Evolutionary conservation across 2,113 vertebrate species (phyloP).

Genomic region (Mormoops blainvillei): DNA sequence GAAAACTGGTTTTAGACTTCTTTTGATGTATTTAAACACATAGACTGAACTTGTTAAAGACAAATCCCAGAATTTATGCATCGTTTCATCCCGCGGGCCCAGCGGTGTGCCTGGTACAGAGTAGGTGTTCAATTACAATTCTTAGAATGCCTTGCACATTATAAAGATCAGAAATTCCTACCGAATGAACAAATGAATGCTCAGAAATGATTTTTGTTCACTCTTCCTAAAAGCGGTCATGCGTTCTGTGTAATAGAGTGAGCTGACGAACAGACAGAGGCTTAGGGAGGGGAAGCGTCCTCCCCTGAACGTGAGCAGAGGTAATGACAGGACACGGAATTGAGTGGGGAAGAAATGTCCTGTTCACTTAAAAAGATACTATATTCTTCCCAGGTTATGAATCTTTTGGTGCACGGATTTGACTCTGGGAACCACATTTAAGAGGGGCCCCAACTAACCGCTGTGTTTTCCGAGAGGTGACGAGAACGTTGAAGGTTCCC

Average conservation of each 20-base stretch:
- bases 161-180: not conserved
- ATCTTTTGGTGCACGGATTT: not conserved
- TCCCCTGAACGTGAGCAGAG: not conserved
- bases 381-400: no score
- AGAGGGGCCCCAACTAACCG: not conserved
- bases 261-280: not conserved
- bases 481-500: not conserved
- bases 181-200: not conserved
- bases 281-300: not conserved
- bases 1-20: not conserved
- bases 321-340: no score
- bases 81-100: rapidly evolving
- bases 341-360: not conserved
- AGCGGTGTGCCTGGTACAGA: not conserved
- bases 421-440: not conserved
- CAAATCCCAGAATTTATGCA: not conserved
- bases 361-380: not conserved
- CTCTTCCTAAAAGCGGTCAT: not conserved
- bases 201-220: not conserved
- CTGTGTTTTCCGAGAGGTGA: not conserved
- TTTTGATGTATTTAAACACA: not conserved
- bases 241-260: not conserved
- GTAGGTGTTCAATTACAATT: not conserved
- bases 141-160: not conserved
- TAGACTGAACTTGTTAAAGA: not conserved